These are phyloP conservation scores for Holocentrus rufus DNA, from an alignment of 2,797 vertebrate species.

Conservation along the genomic window DNA sequence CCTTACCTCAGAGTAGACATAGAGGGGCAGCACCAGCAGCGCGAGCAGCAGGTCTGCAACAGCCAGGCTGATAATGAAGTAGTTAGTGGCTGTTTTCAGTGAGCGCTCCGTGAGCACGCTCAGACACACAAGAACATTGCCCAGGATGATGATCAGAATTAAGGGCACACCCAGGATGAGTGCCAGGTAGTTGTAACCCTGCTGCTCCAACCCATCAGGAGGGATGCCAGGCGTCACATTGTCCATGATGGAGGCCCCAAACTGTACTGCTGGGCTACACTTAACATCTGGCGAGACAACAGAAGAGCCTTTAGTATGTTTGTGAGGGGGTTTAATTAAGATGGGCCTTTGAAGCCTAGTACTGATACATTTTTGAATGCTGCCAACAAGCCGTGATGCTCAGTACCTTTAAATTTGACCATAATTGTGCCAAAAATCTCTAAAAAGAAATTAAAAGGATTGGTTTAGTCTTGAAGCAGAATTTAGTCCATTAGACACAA, in stretches of 20 bases:
- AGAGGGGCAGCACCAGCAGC: constrained; percentile 80
- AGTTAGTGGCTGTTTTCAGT: constrained; percentile 83
- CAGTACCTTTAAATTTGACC: too few relatives aligned
- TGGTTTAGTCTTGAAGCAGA: too few relatives aligned
- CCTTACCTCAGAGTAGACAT: constrained; percentile 81
- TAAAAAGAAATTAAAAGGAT: too few relatives aligned
- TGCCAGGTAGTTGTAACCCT: constrained; percentile 76
- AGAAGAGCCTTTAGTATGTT: neutral
- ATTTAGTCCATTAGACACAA: too few relatives aligned
- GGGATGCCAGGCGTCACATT: constrained; percentile 67
- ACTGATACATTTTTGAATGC: too few relatives aligned
- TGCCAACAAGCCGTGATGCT: too few relatives aligned
- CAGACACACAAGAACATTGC: constrained; percentile 81
- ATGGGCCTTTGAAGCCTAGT: too few relatives aligned
- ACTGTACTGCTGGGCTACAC: constrained; percentile 30
- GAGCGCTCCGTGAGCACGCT: constrained; percentile 81
- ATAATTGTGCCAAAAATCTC: too few relatives aligned
- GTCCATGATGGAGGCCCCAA: constrained; percentile 70
- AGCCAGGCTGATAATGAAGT: constrained; percentile 83
- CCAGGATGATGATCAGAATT: constrained; percentile 80
- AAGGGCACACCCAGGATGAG: constrained; percentile 76
- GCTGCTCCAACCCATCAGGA: constrained; percentile 28
- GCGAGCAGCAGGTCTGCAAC: constrained; percentile 82
- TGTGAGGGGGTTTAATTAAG: neutral
- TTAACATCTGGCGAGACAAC: constrained; percentile 69